Conservation (phyloP, 2,113 vertebrate species). For the Hystrix cristata region DNA sequence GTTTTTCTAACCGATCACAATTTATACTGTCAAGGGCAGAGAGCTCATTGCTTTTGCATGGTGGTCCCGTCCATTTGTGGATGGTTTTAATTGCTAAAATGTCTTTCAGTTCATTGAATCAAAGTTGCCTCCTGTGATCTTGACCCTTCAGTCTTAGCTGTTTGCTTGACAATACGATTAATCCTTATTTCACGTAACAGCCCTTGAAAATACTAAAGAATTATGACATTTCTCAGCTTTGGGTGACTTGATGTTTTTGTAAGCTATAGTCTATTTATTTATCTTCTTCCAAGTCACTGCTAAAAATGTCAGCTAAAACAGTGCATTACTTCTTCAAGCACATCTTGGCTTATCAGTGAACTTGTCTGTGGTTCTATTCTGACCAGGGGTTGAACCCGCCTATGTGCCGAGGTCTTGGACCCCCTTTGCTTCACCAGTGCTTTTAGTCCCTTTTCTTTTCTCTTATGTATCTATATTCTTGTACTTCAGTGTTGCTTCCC, state of each 20-base stretch:
- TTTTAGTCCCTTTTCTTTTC: not conserved
- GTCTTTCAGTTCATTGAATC: slow-evolving; percentile 33
- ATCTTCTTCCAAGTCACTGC: not conserved
- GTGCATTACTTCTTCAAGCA: not conserved
- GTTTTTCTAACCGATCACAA: slow-evolving; percentile 53
- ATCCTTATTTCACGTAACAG: slow-evolving; percentile 22
- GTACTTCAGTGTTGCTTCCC: not conserved
- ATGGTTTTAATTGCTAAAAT: slow-evolving; percentile 54
- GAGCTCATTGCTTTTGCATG: slow-evolving; percentile 9
- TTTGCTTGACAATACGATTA: slow-evolving; percentile 54
- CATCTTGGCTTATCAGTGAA: not conserved
- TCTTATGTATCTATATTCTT: not conserved
- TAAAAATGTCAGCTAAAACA: not conserved
- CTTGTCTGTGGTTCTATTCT: not conserved
- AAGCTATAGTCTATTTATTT: slow-evolving; percentile 50
- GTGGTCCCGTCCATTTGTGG: not conserved
- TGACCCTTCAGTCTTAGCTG: slow-evolving; percentile 60
- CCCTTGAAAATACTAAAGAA: slow-evolving; percentile 60
- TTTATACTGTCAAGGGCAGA: slow-evolving; percentile 30
- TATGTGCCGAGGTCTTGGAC: not conserved
- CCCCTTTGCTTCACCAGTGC: not conserved
- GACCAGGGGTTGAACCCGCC: not conserved
- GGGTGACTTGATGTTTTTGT: slow-evolving; percentile 50
- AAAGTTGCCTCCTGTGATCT: slow-evolving; percentile 54
- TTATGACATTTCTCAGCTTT: slow-evolving; percentile 31